Conservation (phyloP, 2,113 vertebrate species). For the Larimichthys polyactis region DNA sequence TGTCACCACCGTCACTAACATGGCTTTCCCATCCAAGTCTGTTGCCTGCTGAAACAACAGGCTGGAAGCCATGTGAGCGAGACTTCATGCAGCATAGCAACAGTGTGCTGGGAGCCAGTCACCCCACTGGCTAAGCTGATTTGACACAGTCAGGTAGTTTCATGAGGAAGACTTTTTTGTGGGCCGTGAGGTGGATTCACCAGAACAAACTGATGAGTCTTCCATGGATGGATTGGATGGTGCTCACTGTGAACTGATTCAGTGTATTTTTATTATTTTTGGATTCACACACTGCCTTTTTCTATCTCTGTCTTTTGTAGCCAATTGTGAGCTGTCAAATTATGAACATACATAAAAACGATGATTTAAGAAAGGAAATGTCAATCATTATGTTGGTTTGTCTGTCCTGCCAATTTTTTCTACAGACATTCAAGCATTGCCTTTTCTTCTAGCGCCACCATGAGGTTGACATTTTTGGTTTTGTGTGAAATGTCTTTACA, state of each 20-base stretch:
- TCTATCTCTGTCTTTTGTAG: not conserved
- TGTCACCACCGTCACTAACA: slow-evolving; percentile 54
- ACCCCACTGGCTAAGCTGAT: slow-evolving; percentile 62
- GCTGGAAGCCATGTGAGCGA: slow-evolving; percentile 50
- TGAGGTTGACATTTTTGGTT: not conserved
- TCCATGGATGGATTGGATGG: not conserved
- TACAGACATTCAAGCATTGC: not conserved
- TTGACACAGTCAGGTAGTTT: slow-evolving; percentile 71
- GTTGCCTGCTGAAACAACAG: slow-evolving; percentile 64
- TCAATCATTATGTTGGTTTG: too few species aligned
- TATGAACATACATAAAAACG: not conserved
- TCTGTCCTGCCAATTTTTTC: not conserved
- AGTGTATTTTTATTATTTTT: not conserved
- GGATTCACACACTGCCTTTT: not conserved
- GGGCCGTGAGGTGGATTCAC: not conserved
- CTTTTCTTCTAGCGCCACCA: too few species aligned
- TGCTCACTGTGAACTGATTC: not conserved
- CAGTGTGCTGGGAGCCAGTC: slow-evolving; percentile 49
- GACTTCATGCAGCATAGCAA: slow-evolving; percentile 66
- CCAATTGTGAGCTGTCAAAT: not conserved
- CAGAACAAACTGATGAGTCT: not conserved
- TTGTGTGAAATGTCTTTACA: not conserved
- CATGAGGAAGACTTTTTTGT: slow-evolving; percentile 4
- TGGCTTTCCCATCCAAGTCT: slow-evolving; percentile 42
- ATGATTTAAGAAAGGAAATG: not conserved